Conservation (phyloP, 2,113 vertebrate genomes). For the Elephas maximus region DNA sequence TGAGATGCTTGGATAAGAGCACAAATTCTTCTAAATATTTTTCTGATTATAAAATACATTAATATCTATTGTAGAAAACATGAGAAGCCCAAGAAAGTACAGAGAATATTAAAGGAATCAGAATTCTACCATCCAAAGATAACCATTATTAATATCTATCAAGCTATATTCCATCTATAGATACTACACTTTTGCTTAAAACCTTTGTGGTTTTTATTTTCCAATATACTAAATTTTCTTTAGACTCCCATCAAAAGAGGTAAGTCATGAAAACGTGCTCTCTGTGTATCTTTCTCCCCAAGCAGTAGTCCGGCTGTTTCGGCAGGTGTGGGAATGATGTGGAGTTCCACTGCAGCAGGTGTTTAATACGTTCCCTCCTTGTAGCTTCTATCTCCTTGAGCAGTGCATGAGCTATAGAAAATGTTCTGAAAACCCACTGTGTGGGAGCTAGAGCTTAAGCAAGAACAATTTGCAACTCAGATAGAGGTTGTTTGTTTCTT, state of each 20-base stretch:
- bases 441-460: not conserved
- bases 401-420: conserved; percentile 46
- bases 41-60: conserved; percentile 30
- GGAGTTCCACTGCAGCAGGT: conserved; percentile 32
- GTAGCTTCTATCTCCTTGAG: conserved; percentile 1
- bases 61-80: not conserved
- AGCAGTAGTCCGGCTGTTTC: conserved; percentile 64
- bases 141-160: not conserved
- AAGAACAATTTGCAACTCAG: conserved; percentile 36
- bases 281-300: conserved; percentile 36
- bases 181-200: not conserved
- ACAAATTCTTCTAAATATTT: not conserved
- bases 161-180: not conserved
- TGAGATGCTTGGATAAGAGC: not conserved
- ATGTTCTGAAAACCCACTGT: not conserved
- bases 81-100: not conserved
- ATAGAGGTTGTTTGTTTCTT: conserved; percentile 31
- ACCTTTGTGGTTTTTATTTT: not conserved
- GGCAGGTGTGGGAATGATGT: conserved; percentile 42
- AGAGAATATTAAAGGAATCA: conserved; percentile 20
- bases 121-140: not conserved
- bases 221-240: conserved; percentile 59
- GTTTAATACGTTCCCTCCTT: not conserved
- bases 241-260: conserved; percentile 55
- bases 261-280: conserved; percentile 61